Evolutionary conservation across 2,888 invertebrate genomes (phyloP), one percentile per base, ranked within the genome.

Genomic region (Andricus quercusramuli): DNA sequence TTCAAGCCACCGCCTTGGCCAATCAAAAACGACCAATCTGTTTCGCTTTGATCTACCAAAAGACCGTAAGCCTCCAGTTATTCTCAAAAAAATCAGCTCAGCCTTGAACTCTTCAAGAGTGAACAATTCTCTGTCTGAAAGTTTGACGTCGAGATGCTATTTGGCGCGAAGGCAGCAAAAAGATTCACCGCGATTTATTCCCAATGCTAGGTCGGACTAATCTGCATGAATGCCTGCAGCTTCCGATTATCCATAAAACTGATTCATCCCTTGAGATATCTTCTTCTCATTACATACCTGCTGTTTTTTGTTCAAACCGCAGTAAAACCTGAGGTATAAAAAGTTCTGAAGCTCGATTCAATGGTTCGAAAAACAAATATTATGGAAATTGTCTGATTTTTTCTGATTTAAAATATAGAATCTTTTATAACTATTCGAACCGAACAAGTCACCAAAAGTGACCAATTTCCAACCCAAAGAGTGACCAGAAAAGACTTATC

Each of bases 21-120:
- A 59, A 74, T 68, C 41, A 29, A 78, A 76, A 83, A 78, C 22
- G 62, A 67, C 62, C 65, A 82, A 82, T 79, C 70, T 80, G 77
- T 80, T 80, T 80, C 68, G 67, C 80, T 76, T 79, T 78, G 79
- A 80, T 77, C 74, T 70, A 20, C 51, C 56, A 44, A 20, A 74
- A 77, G 25, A 59, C 29, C 65, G 20, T 3, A 22, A 59, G 11
- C 1, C 22, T 6, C n/a, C 25, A 67, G n/a, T 68, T 47, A 25
- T 62, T 64, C 41, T 67, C 41, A 41, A n/a, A 11, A 41, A 67
- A 67, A 9, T 37, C 37, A 37, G 41, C 41, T 37, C 13, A 4
- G 64, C 29, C 29, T 64, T 17, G 6, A 67, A 44, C 41, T 67
- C 22, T n/a, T 67, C 41, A 41, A 44, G 67, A 41, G n/a, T 41